Percentiles rank a stretch among this genome's conserved stretches.
These are phyloP conservation scores for Oreonectes daqikongensis DNA, from an alignment of 2,797 vertebrate genomes.

Conservation along the genomic window DNA sequence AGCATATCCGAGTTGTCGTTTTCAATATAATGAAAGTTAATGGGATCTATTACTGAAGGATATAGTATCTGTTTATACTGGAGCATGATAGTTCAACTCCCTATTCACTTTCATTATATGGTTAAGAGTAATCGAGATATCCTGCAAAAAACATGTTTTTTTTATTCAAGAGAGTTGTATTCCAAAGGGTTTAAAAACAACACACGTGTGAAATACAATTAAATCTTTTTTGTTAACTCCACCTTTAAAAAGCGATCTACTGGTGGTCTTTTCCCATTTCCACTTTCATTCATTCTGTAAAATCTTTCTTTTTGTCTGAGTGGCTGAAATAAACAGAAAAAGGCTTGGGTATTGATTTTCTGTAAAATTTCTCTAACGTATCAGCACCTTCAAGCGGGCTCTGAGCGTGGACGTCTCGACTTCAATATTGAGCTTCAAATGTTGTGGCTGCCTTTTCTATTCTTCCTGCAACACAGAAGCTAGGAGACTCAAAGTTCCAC, in stretches of 20 bases:
- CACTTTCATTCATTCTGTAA: conserved; percentile 35
- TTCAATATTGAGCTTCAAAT: conserved; percentile 29
- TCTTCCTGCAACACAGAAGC: conserved; percentile 15
- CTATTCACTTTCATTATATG: too few species aligned
- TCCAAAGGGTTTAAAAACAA: background rate
- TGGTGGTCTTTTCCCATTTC: background rate
- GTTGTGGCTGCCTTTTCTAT: conserved; percentile 6
- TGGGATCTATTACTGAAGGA: too few species aligned
- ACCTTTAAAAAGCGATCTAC: background rate
- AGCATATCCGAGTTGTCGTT: background rate
- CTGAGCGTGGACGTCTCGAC: conserved; percentile 23
- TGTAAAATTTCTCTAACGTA: conserved; percentile 38
- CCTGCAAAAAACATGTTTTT: too few species aligned
- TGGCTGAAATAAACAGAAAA: conserved; percentile 55
- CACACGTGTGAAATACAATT: too few species aligned
- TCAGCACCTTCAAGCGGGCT: conserved; percentile 15
- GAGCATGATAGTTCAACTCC: background rate
- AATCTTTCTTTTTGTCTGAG: conserved; percentile 48
- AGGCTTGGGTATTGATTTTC: conserved; percentile 57
- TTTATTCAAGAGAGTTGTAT: too few species aligned
- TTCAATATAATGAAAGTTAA: background rate
- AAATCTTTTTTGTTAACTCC: background rate
- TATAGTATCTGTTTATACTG: background rate
- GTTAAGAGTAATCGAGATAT: too few species aligned
- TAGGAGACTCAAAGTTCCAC: background rate